A percentile compares a stretch with the other conserved stretches of the same genome.
phyloP scores from a whole-genome alignment of 2,888 invertebrate species.

The Slavum lentiscoides region DNA sequence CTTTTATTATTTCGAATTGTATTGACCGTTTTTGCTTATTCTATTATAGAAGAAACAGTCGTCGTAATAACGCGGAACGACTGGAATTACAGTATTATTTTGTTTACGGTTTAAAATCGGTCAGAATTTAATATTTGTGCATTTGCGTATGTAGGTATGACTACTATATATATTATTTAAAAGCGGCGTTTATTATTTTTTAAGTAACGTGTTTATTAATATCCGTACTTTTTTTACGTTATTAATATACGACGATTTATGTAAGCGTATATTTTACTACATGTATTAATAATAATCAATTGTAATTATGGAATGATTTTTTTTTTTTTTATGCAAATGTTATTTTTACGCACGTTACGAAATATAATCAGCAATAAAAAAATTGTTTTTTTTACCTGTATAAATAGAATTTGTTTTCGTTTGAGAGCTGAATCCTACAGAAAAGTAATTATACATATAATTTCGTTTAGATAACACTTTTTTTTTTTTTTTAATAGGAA shows the following conservation, averaged over 20 bases:
- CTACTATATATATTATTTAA: neutral
- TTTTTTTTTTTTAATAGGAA: neutral
- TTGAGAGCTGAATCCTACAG: constrained; percentile 43
- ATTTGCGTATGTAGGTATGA: neutral
- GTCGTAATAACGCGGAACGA: neutral
- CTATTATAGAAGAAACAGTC: neutral
- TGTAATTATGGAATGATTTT: constrained; percentile 34
- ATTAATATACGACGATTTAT: neutral
- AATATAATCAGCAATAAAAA: neutral
- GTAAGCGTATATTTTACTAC: neutral
- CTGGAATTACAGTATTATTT: neutral
- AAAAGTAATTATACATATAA: constrained; percentile 20
- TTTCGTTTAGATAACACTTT: neutral
- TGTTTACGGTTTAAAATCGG: neutral
- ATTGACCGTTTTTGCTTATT: constrained; percentile 39
- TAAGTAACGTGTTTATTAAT: neutral
- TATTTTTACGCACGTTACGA: neutral
- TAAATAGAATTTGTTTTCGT: constrained; percentile 37
- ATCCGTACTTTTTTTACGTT: neutral
- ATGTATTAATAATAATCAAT: neutral
- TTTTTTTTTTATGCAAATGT: neutral
- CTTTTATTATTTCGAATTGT: too few relatives aligned
- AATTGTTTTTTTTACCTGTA: constrained; percentile 38
- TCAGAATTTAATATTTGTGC: constrained; percentile 32
- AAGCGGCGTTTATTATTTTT: neutral